These are phyloP conservation scores for Bugula neritina DNA, from an alignment of 2,888 invertebrate genomes.

Conservation along the genomic window DNA sequence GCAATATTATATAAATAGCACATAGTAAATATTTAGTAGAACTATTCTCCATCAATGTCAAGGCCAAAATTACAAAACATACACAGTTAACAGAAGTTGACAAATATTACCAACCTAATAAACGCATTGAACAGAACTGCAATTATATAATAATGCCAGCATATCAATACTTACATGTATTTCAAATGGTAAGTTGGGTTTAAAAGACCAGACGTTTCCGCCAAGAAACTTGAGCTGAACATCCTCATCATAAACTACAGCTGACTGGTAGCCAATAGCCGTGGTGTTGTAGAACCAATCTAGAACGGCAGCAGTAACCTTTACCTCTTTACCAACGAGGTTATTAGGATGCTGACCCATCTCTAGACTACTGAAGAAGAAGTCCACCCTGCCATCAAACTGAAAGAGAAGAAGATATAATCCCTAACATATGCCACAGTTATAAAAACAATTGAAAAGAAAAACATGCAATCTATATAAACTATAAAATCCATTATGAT, in stretches of 20 bases:
- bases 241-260: constrained; percentile 80
- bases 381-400: constrained; percentile 83
- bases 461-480: too few species aligned
- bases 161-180: constrained; percentile 70
- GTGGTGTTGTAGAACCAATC: constrained; percentile 51
- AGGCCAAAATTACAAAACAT: too few species aligned
- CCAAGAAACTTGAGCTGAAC: constrained; percentile 78
- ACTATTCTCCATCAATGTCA: too few species aligned
- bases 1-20: too few species aligned
- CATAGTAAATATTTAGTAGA: too few species aligned
- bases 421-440: too few species aligned
- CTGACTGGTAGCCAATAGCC: constrained; percentile 70
- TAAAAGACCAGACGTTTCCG: constrained; percentile 85
- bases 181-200: constrained; percentile 85
- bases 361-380: constrained; percentile 78
- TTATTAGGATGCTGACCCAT: constrained; percentile 32
- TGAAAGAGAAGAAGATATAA: constrained; percentile 41
- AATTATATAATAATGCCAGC: too few species aligned
- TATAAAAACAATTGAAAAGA: too few species aligned
- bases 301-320: constrained; percentile 46
- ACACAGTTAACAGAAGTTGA: too few species aligned
- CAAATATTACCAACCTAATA: too few species aligned
- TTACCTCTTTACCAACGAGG: constrained; percentile 43
- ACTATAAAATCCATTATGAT: too few species aligned
- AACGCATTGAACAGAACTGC: too few species aligned